phyloP scores from a whole-genome alignment of 2,113 vertebrate genomes.

The Theropithecus gelada region DNA sequence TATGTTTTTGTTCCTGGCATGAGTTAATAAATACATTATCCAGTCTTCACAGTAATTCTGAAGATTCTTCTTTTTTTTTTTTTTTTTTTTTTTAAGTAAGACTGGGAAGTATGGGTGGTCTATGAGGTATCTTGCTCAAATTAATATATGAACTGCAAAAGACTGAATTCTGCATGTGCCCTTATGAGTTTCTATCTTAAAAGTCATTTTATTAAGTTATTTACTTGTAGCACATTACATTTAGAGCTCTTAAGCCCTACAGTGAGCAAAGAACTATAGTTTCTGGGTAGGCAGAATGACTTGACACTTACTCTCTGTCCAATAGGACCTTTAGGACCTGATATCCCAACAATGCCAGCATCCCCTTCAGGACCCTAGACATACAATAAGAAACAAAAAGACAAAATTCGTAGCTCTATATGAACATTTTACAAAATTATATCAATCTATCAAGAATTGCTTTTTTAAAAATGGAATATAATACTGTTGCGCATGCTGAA shows the following conservation, averaged over 20 bases:
- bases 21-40: constrained; percentile 45
- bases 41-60: constrained; percentile 36
- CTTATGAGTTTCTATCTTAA: constrained; percentile 1
- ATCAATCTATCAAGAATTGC: not conserved
- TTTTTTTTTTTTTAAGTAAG: not conserved
- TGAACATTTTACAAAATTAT: constrained; percentile 20
- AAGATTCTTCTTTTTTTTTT: not conserved
- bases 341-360: constrained; percentile 89
- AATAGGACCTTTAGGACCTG: constrained; percentile 93
- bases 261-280: not conserved
- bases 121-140: not conserved
- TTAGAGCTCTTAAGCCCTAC: not conserved
- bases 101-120: not conserved
- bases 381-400: constrained; percentile 40
- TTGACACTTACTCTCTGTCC: constrained; percentile 90
- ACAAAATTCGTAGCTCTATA: constrained; percentile 28
- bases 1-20: constrained; percentile 4
- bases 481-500: not conserved
- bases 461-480: not conserved
- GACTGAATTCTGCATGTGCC: not conserved
- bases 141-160: constrained; percentile 7
- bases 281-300: not conserved
- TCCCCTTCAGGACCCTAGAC: constrained; percentile 93
- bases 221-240: constrained; percentile 23
- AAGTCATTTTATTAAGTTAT: constrained; percentile 28